Conservation (phyloP, 1,140 invertebrate genomes). For the Cotesia glomerata region DNA sequence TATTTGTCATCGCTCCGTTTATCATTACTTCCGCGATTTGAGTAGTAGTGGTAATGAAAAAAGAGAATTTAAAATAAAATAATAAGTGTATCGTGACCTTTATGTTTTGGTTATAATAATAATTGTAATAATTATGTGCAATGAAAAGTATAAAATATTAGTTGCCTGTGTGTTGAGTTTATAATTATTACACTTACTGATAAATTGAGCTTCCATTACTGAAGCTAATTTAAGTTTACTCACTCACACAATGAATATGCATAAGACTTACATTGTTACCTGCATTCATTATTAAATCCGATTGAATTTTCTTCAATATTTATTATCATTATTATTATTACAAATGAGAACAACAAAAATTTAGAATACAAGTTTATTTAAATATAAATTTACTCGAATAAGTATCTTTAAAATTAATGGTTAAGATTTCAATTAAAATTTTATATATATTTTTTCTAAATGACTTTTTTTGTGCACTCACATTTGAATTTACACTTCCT, state of each 20-base stretch:
- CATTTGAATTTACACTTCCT: no score
- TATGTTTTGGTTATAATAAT: background rate
- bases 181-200: constrained; percentile 14
- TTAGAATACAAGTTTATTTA: background rate
- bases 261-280: background rate
- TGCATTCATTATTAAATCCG: background rate
- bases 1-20: constrained; percentile 28
- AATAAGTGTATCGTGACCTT: background rate
- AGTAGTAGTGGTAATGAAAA: constrained; percentile 11
- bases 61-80: background rate
- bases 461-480: no score
- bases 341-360: background rate
- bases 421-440: no score
- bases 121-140: background rate
- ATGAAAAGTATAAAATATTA: background rate
- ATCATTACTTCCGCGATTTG: constrained; percentile 35
- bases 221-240: constrained; percentile 6
- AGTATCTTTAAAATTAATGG: no score
- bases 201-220: constrained; percentile 15
- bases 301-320: background rate
- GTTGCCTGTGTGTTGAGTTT: background rate
- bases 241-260: background rate
- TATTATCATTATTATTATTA: background rate
- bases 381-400: no score
- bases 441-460: no score